These are phyloP conservation scores for Hipparchia semele DNA, from an alignment of 2,888 invertebrate species.

Conservation along the genomic window DNA sequence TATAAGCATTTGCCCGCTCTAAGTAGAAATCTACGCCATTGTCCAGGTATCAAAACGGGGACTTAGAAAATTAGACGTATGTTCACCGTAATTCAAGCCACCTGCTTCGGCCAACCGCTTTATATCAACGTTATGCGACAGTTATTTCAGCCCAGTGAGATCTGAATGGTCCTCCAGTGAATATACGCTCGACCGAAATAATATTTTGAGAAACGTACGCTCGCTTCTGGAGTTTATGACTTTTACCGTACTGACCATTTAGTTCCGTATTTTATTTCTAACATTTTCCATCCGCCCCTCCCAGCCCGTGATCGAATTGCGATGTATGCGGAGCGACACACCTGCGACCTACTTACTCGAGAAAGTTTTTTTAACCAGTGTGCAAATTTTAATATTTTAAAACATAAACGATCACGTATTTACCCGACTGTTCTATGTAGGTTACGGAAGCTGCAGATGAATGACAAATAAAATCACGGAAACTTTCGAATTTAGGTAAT, in stretches of 20 bases:
- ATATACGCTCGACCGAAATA: constrained; percentile 24
- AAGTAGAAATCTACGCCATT: background rate
- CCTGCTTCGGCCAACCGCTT: constrained; percentile 48
- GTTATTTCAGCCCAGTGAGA: constrained; percentile 68
- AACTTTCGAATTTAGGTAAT: no score
- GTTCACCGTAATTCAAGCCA: constrained; percentile 42
- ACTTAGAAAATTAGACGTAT: constrained; percentile 44
- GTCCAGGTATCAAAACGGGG: constrained; percentile 30
- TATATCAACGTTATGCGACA: constrained; percentile 74
- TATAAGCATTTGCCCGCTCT: background rate
- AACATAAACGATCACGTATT: no score
- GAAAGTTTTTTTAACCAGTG: no score
- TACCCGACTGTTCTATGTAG: no score
- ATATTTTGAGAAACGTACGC: constrained; percentile 22
- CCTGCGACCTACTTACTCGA: constrained; percentile 7
- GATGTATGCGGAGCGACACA: background rate
- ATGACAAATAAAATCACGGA: no score
- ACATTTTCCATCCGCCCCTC: constrained; percentile 15
- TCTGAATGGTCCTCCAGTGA: constrained; percentile 50
- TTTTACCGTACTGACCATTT: constrained; percentile 24
- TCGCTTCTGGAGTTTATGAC: constrained; percentile 27
- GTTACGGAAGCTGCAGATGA: no score
- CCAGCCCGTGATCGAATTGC: constrained; percentile 4
- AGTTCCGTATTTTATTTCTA: constrained; percentile 19
- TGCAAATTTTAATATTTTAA: no score